Evolutionary conservation across 1,140 invertebrate species (phyloP).

Genomic region (Rhyzopertha dominica): DNA sequence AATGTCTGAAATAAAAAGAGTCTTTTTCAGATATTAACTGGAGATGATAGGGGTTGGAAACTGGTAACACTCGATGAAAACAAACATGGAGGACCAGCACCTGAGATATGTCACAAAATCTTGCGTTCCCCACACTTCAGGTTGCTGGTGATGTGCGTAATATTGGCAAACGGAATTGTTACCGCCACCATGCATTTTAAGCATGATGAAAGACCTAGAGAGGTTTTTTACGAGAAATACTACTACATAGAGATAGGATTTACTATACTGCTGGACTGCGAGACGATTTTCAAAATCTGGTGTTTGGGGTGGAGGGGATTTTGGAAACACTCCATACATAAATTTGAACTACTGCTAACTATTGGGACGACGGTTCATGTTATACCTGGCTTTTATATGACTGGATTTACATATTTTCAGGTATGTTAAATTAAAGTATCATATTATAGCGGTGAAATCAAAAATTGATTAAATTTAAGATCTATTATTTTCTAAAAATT

Average conservation of each 20-base stretch:
- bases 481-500: no score
- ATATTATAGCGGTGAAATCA: no score
- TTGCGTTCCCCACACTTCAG: constrained; percentile 89
- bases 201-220: constrained; percentile 76
- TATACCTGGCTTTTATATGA: constrained; percentile 87
- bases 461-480: no score
- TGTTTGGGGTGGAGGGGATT: constrained; percentile 93
- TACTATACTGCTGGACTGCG: constrained; percentile 90
- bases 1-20: constrained; percentile 3
- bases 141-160: constrained; percentile 88
- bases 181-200: constrained; percentile 96
- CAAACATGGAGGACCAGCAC: constrained; percentile 84
- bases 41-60: constrained; percentile 88
- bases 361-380: constrained; percentile 95
- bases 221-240: constrained; percentile 84
- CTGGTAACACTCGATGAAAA: constrained; percentile 93
- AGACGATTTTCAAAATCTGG: constrained; percentile 97
- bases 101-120: constrained; percentile 80
- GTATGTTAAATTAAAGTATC: no score
- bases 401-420: constrained; percentile 95
- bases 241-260: constrained; percentile 96
- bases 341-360: constrained; percentile 92
- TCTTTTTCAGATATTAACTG: constrained; percentile 70
- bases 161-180: constrained; percentile 91
- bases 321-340: constrained; percentile 94